Conservation (phyloP, 2,888 invertebrate species). For the Drosophila melanosoma region DNA sequence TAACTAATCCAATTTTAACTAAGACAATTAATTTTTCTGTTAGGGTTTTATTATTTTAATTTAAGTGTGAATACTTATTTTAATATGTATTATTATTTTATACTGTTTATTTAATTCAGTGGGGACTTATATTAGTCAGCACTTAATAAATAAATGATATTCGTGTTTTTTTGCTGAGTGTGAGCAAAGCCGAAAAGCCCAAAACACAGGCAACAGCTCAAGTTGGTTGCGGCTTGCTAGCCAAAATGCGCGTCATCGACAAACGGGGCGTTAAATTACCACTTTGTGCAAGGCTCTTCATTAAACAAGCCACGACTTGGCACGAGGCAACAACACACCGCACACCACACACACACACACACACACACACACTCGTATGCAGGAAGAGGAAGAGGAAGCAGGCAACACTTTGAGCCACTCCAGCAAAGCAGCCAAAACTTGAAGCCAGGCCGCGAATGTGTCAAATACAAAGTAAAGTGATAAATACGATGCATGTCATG, state of each 20-base stretch:
- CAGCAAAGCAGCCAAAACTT: constrained; percentile 36
- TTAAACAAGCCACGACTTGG: constrained; percentile 36
- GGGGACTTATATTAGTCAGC: not conserved
- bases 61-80: not conserved
- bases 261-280: constrained; percentile 77
- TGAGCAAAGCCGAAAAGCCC: constrained; percentile 32
- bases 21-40: not conserved
- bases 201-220: constrained; percentile 21
- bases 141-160: not conserved
- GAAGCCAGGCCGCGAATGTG: constrained; percentile 68
- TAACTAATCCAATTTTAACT: not conserved
- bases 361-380: not conserved
- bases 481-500: constrained; percentile 68
- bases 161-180: not conserved
- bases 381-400: constrained; percentile 1
- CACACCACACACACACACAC: not conserved
- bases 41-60: not conserved
- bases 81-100: not conserved
- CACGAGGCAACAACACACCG: not conserved
- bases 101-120: not conserved
- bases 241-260: constrained; percentile 50
- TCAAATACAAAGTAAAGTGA: constrained; percentile 79
- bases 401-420: constrained; percentile 40
- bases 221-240: constrained; percentile 31
- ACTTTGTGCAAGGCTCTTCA: constrained; percentile 58